Evolutionary conservation across 2,797 vertebrate genomes (phyloP).

Genomic region (Paedocypris micromegethes): DNA sequence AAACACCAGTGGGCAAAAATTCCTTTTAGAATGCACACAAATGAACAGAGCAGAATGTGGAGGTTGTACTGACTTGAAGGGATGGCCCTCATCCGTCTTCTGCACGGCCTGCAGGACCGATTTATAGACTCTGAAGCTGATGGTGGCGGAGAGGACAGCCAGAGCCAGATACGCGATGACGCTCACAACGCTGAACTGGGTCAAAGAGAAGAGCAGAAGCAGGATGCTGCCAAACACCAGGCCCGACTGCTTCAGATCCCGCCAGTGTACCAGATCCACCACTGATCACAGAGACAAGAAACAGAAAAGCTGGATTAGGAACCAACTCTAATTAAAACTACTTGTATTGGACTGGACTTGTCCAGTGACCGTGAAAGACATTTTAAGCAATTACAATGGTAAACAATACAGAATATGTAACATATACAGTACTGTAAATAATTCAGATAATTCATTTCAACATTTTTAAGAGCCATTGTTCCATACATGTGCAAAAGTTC

Average conservation of each 20-base stretch:
- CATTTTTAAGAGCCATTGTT: too few relatives aligned
- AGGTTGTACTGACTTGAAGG: constrained; percentile 85
- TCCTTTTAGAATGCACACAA: background rate
- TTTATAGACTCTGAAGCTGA: constrained; percentile 99
- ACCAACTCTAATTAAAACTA: background rate
- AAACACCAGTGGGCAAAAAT: background rate
- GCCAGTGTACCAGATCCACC: constrained; percentile 96
- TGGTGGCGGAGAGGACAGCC: constrained; percentile 91
- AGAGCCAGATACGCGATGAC: constrained; percentile 94
- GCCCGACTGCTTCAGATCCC: constrained; percentile 91
- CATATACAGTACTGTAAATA: too few relatives aligned
- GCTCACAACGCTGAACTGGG: constrained; percentile 98
- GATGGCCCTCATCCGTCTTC: constrained; percentile 97
- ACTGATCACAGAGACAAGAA: constrained; percentile 62
- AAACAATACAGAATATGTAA: too few relatives aligned
- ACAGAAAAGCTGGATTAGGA: constrained; percentile 26
- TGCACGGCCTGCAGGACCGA: constrained; percentile 97
- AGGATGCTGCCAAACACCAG: constrained; percentile 90
- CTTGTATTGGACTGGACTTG: background rate
- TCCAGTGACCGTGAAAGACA: too few relatives aligned
- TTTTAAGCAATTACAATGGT: too few relatives aligned
- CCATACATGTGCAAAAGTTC: too few relatives aligned
- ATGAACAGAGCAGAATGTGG: background rate
- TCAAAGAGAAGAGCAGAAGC: constrained; percentile 95
- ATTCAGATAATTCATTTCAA: too few relatives aligned